These are phyloP conservation scores for Psittacus erithacus DNA, from an alignment of 2,113 vertebrate genomes.

Conservation along the genomic window DNA sequence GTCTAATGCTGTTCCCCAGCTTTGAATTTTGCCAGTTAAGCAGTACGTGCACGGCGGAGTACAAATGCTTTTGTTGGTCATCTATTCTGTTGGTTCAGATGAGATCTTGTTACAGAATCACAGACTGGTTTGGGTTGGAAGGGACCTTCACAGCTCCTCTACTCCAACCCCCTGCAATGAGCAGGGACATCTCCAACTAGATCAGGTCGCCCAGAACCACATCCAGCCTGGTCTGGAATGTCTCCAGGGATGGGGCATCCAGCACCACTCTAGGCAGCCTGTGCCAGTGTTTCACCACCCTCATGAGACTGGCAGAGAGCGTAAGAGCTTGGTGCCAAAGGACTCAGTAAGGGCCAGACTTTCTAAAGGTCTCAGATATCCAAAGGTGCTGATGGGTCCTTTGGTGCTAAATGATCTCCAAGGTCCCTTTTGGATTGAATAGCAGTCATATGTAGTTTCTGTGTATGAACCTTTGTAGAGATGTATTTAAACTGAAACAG, in stretches of 20 bases:
- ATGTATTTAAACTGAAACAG: neutral
- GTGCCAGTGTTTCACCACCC: neutral
- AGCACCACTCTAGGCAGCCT: neutral
- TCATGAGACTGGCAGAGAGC: neutral
- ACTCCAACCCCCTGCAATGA: neutral
- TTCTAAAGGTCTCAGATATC: neutral
- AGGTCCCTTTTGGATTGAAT: neutral
- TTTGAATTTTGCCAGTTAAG: neutral
- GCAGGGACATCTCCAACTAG: neutral
- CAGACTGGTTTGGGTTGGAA: neutral
- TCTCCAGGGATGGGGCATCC: neutral
- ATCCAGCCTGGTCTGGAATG: neutral
- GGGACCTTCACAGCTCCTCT: neutral
- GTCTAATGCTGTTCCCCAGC: neutral
- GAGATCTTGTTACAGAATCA: neutral
- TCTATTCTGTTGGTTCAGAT: neutral
- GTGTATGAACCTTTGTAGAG: rapidly evolving
- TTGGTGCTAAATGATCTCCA: neutral
- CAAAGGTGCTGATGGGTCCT: neutral
- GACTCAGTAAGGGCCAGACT: neutral
- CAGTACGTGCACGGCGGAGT: neutral
- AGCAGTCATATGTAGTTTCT: neutral
- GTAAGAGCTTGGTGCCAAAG: neutral
- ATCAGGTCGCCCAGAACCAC: neutral
- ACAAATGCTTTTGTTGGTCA: neutral